phyloP scores from a whole-genome alignment of 2,113 vertebrate species.

The Conger conger region DNA sequence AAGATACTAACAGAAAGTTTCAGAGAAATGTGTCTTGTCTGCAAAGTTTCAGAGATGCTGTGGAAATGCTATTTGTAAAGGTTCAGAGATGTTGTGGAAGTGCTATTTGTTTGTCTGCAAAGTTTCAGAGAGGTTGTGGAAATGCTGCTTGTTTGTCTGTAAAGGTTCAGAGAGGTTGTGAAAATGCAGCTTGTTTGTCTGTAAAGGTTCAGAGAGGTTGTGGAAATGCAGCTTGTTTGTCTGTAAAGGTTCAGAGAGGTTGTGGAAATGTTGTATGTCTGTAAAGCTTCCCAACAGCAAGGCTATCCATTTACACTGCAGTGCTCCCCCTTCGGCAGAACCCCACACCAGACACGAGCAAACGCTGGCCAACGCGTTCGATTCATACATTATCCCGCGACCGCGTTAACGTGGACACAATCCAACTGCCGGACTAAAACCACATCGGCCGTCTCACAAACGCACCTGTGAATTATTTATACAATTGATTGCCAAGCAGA shows the following conservation, averaged over 20 bases:
- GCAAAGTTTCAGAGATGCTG: conserved; percentile 3
- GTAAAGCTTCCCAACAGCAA: background rate
- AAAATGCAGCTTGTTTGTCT: too few species aligned
- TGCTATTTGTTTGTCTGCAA: too few species aligned
- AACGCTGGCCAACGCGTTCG: background rate
- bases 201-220: too few species aligned
- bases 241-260: too few species aligned
- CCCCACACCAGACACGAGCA: conserved; percentile 3
- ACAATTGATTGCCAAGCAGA: conserved; percentile 19
- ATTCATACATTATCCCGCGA: background rate
- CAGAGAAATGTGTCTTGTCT: too few species aligned
- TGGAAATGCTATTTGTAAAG: too few species aligned
- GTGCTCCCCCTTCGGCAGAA: background rate
- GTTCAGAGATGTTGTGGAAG: too few species aligned
- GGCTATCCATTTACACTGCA: background rate
- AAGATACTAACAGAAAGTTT: too few species aligned
- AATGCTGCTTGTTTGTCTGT: too few species aligned
- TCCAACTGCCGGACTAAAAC: background rate
- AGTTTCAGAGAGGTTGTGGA: too few species aligned
- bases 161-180: too few species aligned
- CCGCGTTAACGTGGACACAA: background rate
- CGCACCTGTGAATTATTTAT: conserved; percentile 30
- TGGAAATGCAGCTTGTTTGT: too few species aligned
- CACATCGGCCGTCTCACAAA: background rate
- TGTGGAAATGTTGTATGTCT: background rate